Base-by-base conservation (phyloP, 2,113 vertebrate genomes). In the Sapajus apella region DNA sequence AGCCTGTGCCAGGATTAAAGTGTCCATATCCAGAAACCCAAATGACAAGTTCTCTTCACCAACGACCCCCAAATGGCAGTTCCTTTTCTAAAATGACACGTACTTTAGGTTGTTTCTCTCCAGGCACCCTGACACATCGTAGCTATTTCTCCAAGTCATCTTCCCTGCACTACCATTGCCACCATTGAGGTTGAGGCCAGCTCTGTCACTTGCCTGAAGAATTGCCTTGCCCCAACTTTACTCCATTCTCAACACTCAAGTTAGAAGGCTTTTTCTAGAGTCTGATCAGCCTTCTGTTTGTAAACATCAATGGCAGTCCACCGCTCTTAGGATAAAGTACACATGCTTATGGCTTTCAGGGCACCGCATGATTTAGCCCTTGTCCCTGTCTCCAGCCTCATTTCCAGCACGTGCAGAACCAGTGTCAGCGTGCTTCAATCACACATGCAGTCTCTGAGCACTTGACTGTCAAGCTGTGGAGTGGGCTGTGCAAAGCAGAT, bases 11-110 rank as follows among this genome's bases (percentile, higher is more conserved):
- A 82, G 88, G 95, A 84, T 83, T 68, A 95, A 89, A 91, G 32
- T n/a, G 40, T 4, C 66, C 52, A 58, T 87, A 73, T 96, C 73
- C 73, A 85, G 79, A 95, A 95, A 95, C 76, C 66, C 72, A 95
- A 93, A 88, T 45, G 45, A 58, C 11, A 32, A 72, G 50, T 45
- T 95, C 37, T 81, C 21, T 72, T 90, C 92, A 37, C 79, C 56
- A 97, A 50, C 17, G 80, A 70, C 27, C 23, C 43, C 83, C 81
- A 90, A 87, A 30, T 43, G 56, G 30, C 43, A 91, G 2, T 56
- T 75, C 32, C 18, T 30, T 88, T 93, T 30, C 73, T 87, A 75
- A 88, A 86, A 93, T 40, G 93, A 68, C 40, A 68, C 4, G 5
- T 11, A 47, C 18, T 61, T 66, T 14, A 70, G 55, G 32, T 58